Evolutionary conservation across 2,888 invertebrate species (phyloP).

Genomic region (Lasioglossum lativentre): DNA sequence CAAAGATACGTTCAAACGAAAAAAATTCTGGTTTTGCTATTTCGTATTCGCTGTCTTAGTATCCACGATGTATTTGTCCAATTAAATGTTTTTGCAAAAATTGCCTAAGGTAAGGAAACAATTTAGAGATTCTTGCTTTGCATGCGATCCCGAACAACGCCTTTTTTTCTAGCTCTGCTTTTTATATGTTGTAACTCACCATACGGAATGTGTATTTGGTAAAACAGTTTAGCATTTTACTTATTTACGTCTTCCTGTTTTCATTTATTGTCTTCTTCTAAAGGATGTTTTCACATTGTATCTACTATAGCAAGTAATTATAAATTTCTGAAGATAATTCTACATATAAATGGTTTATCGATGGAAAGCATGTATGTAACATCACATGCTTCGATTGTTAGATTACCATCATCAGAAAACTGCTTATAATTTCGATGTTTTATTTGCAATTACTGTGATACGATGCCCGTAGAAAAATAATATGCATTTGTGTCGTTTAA

Average conservation of each 20-base stretch:
- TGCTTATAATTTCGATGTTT: slow-evolving; percentile 41
- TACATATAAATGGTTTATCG: slow-evolving; percentile 7
- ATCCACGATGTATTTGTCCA: slow-evolving; percentile 22
- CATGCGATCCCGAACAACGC: slow-evolving; percentile 35
- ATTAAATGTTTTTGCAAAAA: slow-evolving; percentile 23
- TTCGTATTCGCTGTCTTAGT: slow-evolving; percentile 10
- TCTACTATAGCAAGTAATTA: slow-evolving; percentile 22
- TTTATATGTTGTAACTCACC: slow-evolving; percentile 28
- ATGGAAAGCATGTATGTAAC: slow-evolving; percentile 19
- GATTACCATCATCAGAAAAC: slow-evolving; percentile 36
- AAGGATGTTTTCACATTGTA: slow-evolving; percentile 22
- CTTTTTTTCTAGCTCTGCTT: slow-evolving; percentile 35
- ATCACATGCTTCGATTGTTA: slow-evolving; percentile 29
- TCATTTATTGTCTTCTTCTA: slow-evolving; percentile 14
- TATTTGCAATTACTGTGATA: slow-evolving; percentile 60
- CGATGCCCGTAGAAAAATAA: slow-evolving; percentile 41
- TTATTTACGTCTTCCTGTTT: slow-evolving; percentile 4
- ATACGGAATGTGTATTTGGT: slow-evolving; percentile 42
- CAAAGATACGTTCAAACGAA: slow-evolving; percentile 21
- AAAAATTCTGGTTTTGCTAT: slow-evolving; percentile 10
- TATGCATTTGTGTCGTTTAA: not conserved
- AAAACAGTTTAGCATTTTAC: slow-evolving; percentile 28
- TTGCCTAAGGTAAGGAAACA: slow-evolving; percentile 65
- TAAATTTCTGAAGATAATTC: not conserved
- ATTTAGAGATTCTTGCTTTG: slow-evolving; percentile 52